phyloP scores from a whole-genome alignment of 2,888 invertebrate species.

The Pandemis heparana region DNA sequence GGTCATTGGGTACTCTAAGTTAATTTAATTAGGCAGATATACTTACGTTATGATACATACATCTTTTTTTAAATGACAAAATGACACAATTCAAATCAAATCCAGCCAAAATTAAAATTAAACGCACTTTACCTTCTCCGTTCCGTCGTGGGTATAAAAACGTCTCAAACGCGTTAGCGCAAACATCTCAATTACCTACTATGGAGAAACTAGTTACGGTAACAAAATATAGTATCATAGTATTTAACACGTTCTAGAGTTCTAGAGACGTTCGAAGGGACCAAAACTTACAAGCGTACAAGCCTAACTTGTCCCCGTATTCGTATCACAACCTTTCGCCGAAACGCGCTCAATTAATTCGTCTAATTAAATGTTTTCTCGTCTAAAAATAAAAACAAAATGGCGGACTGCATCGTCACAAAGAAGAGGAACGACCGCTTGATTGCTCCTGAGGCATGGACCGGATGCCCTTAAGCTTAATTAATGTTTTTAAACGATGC shows the following conservation, averaged over 20 bases:
- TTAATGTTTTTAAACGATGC: conserved; percentile 46
- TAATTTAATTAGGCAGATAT: not conserved
- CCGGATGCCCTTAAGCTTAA: conserved; percentile 73
- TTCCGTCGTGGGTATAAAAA: no score
- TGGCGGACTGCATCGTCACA: conserved; percentile 57
- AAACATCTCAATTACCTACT: no score
- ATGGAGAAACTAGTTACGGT: no score
- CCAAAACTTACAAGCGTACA: not conserved
- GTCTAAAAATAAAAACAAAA: conserved; percentile 54
- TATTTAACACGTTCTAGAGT: no score
- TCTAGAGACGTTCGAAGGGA: no score
- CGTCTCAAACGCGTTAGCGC: no score
- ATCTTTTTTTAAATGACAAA: no score
- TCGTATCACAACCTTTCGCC: conserved; percentile 46
- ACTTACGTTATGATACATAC: not conserved
- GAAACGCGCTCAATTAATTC: conserved; percentile 58
- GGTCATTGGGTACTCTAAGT: not conserved
- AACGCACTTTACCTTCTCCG: no score
- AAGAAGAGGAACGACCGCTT: conserved; percentile 72
- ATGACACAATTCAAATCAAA: no score
- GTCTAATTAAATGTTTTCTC: conserved; percentile 60
- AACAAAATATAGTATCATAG: no score
- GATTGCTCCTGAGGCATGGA: conserved; percentile 64
- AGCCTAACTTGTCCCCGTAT: not conserved
- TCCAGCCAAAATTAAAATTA: no score